Evolutionary conservation across 2,797 vertebrate species (phyloP).

Genomic region (Malacoraja senta): DNA sequence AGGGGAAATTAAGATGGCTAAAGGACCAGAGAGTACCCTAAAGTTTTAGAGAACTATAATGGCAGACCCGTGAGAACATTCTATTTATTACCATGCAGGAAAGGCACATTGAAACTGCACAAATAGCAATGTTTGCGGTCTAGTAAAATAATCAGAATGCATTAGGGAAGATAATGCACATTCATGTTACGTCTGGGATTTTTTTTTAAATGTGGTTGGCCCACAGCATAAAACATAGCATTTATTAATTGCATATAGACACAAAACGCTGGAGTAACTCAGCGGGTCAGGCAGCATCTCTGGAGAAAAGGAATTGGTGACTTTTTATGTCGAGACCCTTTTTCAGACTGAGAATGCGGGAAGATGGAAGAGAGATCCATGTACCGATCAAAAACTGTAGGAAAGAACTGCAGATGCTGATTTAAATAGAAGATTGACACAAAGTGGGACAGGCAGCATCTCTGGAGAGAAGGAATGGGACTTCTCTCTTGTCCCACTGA

Average conservation of each 20-base stretch:
- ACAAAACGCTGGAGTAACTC: too few relatives aligned
- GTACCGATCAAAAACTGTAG: too few relatives aligned
- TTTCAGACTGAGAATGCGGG: too few relatives aligned
- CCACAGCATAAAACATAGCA: not conserved
- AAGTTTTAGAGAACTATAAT: not conserved
- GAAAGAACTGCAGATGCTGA: too few relatives aligned
- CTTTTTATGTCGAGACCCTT: too few relatives aligned
- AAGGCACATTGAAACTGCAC: not conserved
- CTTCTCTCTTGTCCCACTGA: too few relatives aligned
- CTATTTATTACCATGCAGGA: not conserved
- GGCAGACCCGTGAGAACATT: constrained; percentile 21
- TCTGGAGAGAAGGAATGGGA: too few relatives aligned
- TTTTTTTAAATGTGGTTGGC: not conserved
- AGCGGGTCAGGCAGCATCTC: too few relatives aligned
- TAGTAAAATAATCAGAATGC: not conserved
- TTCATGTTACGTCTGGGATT: not conserved
- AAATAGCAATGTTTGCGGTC: not conserved
- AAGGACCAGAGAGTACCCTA: not conserved
- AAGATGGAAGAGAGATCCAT: too few relatives aligned
- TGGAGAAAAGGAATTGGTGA: too few relatives aligned
- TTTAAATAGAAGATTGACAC: too few relatives aligned
- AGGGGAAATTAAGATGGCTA: not conserved
- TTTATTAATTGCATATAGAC: not conserved
- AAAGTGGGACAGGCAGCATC: too few relatives aligned
- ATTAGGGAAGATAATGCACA: not conserved